Evolutionary conservation across 2,113 vertebrate genomes (phyloP), one percentile per base, ranked within the genome.

Genomic region (Telmatochromis brachygnathus): DNA sequence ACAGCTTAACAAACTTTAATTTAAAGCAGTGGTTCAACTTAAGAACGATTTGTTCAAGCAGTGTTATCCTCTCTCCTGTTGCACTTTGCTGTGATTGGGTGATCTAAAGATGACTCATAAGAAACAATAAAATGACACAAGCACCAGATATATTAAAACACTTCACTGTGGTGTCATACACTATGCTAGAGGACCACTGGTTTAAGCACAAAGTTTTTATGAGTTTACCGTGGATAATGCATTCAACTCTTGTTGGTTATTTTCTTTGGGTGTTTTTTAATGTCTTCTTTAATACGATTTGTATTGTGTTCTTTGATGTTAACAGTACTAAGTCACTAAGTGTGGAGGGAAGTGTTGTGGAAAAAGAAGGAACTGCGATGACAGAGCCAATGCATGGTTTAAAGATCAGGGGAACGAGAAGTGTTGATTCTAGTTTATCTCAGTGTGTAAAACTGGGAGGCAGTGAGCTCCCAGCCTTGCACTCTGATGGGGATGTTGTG

Each of bases 371-470:
- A 53, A 9, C 84, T 4, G 11, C 2, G 1, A 51, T 53, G 7
- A 56, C 5, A 56, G 23, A 73, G 4, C 23, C 9, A n/a, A 12
- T 21, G 17, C 37, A n/a, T n/a, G 19, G 7, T 56, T 23, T 77
- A 49, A 6, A 4, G 30, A 45, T 7, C 5, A 15, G 65, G 26
- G 42, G 21, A 51, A 5, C 35, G 26, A 12, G n/a, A 23, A 21
- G 23, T 33, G 7, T 35, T 33, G 60, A 37, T 58, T 82, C 82
- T 11, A n/a, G 6, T 17, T 54, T 54, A 60, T 47, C 23, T 79
- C 82, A 62, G 3, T 97, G 96, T 39, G 30, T 35, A 65, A 65
- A 7, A 35, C 30, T 65, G 30, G 60, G 17, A 35, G 60, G 60
- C 17, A 35, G 9, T 35, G 60, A 35, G 2, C 60, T 1, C 30